A percentile compares a stretch with the other conserved stretches of the same genome.
Conservation (phyloP, 1,140 invertebrate genomes). For the Adoxophyes honmai region DNA sequence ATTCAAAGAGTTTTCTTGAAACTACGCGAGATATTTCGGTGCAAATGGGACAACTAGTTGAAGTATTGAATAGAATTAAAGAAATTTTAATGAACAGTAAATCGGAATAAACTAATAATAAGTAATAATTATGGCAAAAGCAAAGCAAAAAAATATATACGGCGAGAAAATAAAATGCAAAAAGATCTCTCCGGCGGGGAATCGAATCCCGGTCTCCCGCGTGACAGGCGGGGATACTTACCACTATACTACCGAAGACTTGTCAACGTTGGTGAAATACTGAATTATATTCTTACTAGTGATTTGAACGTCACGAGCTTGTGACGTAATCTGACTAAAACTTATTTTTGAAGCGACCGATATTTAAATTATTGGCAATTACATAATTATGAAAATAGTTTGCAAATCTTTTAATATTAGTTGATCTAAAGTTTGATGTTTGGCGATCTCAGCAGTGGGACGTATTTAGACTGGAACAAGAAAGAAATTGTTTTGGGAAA, state of each 20-base stretch:
- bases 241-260: conserved; percentile 15
- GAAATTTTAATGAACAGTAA: conserved; percentile 22
- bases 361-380: no score
- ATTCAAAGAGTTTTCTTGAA: conserved; percentile 22
- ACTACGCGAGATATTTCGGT: conserved; percentile 27
- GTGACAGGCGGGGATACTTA: conserved; percentile 15
- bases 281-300: neutral
- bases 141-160: no score
- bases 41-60: conserved; percentile 27
- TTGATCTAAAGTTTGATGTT: no score
- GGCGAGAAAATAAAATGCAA: neutral
- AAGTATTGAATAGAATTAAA: conserved; percentile 31
- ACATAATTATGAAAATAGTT: no score
- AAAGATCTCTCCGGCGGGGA: conserved; percentile 15
- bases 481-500: no score
- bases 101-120: neutral
- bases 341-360: no score
- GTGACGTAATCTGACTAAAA: no score
- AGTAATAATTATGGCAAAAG: neutral
- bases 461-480: no score
- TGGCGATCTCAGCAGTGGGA: no score
- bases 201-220: conserved; percentile 14
- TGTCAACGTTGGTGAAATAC: neutral
- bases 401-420: no score
- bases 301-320: neutral